phyloP scores from a whole-genome alignment of 2,797 vertebrate species.

The Squalus acanthias region DNA sequence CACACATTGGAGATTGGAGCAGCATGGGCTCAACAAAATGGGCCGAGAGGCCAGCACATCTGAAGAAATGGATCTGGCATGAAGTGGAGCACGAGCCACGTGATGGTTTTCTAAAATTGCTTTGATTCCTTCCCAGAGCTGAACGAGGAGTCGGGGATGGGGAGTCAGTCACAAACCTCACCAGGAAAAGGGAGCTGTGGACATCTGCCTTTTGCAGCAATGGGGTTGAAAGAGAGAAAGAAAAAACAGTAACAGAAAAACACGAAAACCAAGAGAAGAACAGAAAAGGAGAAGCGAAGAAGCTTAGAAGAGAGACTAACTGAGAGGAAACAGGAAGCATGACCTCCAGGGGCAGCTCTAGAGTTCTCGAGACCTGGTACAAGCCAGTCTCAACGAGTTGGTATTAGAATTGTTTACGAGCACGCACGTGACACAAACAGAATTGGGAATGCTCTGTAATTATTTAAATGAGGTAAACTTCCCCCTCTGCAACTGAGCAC shows the following conservation, averaged over 20 bases:
- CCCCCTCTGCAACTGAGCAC: background rate
- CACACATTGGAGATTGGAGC: background rate
- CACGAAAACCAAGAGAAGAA: background rate
- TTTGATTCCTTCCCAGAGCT: background rate
- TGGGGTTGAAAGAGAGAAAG: background rate
- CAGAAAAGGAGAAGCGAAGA: background rate
- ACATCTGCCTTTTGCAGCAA: background rate
- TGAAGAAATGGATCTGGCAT: background rate
- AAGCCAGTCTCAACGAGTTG: background rate
- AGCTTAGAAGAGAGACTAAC: background rate
- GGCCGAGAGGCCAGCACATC: background rate
- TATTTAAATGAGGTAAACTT: background rate
- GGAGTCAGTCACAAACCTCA: background rate
- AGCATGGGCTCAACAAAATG: background rate
- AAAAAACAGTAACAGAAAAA: background rate
- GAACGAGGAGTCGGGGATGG: background rate
- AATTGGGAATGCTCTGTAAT: background rate
- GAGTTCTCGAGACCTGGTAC: background rate
- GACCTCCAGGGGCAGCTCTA: background rate
- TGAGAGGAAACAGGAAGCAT: background rate
- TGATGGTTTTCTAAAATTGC: background rate
- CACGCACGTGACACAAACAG: background rate
- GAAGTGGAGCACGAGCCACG: background rate
- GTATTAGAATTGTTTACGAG: background rate
- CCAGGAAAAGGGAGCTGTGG: background rate